These are phyloP conservation scores for Agelas oroides DNA, from an alignment of 37 sponge, comb jelly and placozoan species.

Conservation along the genomic window DNA sequence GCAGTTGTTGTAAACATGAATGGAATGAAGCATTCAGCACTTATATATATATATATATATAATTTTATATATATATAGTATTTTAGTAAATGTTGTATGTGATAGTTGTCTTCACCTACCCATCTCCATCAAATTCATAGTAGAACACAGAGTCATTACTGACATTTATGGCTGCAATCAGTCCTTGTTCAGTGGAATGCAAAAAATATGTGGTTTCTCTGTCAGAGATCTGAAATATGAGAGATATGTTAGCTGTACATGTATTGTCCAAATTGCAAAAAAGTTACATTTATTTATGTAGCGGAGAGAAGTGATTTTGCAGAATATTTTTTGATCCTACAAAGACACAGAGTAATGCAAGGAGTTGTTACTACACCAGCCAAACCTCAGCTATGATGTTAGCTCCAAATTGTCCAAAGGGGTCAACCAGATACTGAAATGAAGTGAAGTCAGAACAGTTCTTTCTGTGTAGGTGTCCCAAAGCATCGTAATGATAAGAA, in stretches of 20 bases:
- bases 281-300: no score
- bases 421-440: conserved; percentile 21
- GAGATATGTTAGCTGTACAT: neutral
- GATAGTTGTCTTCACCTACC: conserved; percentile 10
- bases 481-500: conserved; percentile 23
- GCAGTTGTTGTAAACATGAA: no score
- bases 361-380: no score
- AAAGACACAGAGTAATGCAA: no score
- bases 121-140: conserved; percentile 42
- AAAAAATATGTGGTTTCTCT: conserved; percentile 9
- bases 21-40: no score
- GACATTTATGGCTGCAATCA: neutral
- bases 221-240: neutral
- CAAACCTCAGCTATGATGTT: conserved; percentile 36
- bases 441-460: conserved; percentile 8
- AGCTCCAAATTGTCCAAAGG: conserved; percentile 34
- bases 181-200: conserved; percentile 8
- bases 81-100: no score
- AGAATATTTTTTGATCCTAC: no score
- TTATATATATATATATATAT: no score
- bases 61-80: no score
- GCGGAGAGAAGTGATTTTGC: no score
- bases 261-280: no score
- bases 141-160: neutral
- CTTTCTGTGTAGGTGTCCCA: conserved; percentile 31